Conservation (phyloP, 1,140 invertebrate species). For the Apis florea region DNA sequence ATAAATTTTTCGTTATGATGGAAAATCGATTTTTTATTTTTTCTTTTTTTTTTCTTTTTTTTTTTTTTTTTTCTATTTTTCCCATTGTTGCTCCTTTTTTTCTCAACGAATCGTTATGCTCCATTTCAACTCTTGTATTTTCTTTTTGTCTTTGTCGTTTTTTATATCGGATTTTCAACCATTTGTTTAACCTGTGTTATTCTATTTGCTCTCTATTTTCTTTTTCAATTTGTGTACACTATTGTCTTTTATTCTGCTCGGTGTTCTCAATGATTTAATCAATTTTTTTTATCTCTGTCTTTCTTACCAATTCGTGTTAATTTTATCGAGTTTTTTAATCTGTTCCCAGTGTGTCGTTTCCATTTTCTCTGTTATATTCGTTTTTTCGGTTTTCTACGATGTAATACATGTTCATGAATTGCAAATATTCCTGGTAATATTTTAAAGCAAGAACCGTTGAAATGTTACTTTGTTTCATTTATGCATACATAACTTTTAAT, state of each 20-base stretch:
- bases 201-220: not conserved
- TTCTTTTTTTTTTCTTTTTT: too few species aligned
- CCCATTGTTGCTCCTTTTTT: not conserved
- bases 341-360: not conserved
- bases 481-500: slow-evolving; percentile 1
- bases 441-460: not conserved
- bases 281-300: not conserved
- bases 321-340: slow-evolving; percentile 13
- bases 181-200: not conserved
- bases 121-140: not conserved
- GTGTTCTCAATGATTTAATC: not conserved
- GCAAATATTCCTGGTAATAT: slow-evolving; percentile 5
- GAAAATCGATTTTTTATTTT: not conserved
- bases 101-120: not conserved
- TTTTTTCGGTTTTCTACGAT: not conserved
- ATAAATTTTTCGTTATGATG: not conserved
- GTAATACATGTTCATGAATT: not conserved
- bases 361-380: not conserved
- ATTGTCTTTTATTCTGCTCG: not conserved
- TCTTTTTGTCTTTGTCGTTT: not conserved
- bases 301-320: not conserved
- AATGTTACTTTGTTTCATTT: slow-evolving; percentile 5
- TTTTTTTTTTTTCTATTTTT: not conserved
- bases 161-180: not conserved
- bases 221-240: not conserved